Conservation (phyloP, 2,797 vertebrate species). For the Gallirallus australis region DNA sequence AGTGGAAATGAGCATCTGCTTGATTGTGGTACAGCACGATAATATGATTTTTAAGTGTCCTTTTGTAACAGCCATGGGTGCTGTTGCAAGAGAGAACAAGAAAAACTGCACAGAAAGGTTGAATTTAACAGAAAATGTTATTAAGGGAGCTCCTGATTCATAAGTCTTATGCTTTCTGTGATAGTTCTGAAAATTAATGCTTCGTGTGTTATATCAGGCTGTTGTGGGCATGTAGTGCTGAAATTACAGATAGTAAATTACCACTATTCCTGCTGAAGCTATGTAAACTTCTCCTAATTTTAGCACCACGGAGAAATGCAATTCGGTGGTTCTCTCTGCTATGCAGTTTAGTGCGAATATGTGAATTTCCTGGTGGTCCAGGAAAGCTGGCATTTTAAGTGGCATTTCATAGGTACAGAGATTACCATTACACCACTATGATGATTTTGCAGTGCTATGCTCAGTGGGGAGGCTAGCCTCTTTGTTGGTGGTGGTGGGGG, state of each 20-base stretch:
- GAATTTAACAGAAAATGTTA: not conserved
- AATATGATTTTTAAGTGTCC: not conserved
- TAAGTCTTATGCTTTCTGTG: not conserved
- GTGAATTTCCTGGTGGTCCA: conserved; percentile 7
- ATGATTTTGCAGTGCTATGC: conserved; percentile 43
- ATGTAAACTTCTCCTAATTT: not conserved
- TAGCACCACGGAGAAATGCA: not conserved
- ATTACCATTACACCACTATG: not conserved
- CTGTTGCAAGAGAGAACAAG: not conserved
- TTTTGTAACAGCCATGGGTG: not conserved
- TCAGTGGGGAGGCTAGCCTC: conserved; percentile 1
- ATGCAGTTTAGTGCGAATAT: not conserved
- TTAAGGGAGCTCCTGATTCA: not conserved
- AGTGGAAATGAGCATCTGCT: not conserved
- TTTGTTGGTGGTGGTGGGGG: not conserved
- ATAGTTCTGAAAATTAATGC: not conserved
- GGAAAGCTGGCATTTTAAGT: conserved; percentile 34
- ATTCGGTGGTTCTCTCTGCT: not conserved
- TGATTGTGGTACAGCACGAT: not conserved
- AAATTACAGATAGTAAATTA: conserved; percentile 9
- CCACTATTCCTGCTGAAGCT: not conserved
- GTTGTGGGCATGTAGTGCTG: not conserved
- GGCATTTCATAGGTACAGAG: conserved; percentile 7
- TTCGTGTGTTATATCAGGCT: not conserved
- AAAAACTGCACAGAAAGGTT: not conserved